These are phyloP conservation scores for Hafferia zeledoni DNA, from an alignment of 2,797 vertebrate species.

Conservation along the genomic window DNA sequence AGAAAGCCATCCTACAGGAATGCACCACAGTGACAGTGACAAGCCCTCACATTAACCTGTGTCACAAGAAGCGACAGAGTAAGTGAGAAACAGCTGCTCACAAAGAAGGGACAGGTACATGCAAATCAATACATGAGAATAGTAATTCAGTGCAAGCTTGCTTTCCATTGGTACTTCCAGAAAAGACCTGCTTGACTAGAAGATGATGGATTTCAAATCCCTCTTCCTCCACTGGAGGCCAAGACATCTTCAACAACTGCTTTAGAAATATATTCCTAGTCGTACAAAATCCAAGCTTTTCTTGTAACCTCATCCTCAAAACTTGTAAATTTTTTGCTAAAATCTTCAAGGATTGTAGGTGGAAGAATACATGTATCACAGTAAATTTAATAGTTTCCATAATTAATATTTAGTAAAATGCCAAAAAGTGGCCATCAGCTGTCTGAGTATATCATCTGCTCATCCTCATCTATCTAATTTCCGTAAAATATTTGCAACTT, in stretches of 20 bases:
- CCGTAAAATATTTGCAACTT: background rate
- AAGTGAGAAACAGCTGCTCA: background rate
- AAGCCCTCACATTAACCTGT: rapidly evolving
- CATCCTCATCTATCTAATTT: background rate
- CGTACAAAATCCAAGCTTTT: background rate
- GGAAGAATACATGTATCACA: background rate
- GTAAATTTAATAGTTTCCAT: background rate
- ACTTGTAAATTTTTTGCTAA: background rate
- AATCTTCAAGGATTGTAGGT: background rate
- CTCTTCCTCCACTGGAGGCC: background rate
- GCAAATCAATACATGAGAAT: background rate
- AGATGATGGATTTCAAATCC: background rate
- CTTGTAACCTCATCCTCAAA: background rate
- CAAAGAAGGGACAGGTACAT: background rate
- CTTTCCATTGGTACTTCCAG: background rate
- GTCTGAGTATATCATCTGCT: background rate
- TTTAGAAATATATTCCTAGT: background rate
- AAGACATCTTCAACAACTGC: background rate
- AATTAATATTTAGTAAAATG: background rate
- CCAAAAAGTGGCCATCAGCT: background rate
- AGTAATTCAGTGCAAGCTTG: background rate
- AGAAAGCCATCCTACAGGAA: background rate
- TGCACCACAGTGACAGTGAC: background rate
- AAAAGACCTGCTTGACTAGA: background rate
- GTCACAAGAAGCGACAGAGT: background rate